These are phyloP conservation scores for Diceros bicornis DNA, from an alignment of 2,797 vertebrate genomes.

Conservation along the genomic window DNA sequence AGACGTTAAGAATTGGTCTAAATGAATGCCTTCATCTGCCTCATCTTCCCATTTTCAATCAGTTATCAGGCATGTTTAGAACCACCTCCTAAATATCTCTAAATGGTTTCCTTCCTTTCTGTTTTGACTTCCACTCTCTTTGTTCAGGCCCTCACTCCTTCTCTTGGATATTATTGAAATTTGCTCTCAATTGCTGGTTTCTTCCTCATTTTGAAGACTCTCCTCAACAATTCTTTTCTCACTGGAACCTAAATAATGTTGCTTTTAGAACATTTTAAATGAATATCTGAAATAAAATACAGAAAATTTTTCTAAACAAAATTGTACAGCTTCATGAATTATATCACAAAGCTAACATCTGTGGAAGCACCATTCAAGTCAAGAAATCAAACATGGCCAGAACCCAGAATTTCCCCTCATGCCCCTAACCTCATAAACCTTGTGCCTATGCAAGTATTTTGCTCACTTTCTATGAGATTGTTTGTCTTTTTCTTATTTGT, in stretches of 20 bases:
- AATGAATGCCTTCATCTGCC: not conserved
- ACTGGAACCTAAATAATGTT: not conserved
- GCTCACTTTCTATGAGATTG: not conserved
- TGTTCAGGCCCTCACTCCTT: not conserved
- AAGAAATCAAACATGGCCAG: not conserved
- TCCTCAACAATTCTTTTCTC: not conserved
- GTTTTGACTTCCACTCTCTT: not conserved
- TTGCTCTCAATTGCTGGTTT: not conserved
- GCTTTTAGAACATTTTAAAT: not conserved
- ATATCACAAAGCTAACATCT: not conserved
- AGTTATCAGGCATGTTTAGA: not conserved
- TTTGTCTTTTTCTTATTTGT: not conserved
- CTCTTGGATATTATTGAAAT: not conserved
- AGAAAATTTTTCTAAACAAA: not conserved
- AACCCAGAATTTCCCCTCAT: not conserved
- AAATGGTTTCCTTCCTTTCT: not conserved
- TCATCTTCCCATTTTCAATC: not conserved
- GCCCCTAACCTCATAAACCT: not conserved
- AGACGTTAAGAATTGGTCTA: not conserved
- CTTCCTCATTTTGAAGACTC: not conserved
- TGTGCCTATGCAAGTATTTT: not conserved
- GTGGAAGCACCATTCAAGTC: not conserved
- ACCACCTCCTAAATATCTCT: not conserved
- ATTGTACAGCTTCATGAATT: not conserved
- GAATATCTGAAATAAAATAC: not conserved